phyloP scores from a whole-genome alignment of 1,140 invertebrate species.

The Capitella teleta region DNA sequence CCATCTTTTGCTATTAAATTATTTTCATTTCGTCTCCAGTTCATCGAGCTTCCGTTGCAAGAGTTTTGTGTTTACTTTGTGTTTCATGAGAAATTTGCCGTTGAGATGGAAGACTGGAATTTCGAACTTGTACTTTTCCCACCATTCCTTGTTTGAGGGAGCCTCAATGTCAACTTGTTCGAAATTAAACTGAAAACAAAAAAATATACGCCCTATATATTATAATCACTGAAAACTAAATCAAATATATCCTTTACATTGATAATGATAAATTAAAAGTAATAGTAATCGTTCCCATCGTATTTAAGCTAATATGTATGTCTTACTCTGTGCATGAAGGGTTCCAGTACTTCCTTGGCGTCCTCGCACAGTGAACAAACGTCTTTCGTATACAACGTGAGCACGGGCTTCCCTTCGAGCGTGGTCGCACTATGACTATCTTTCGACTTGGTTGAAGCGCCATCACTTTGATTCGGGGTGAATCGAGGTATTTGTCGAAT shows the following conservation, averaged over 20 bases:
- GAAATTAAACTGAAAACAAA: slow-evolving; percentile 26
- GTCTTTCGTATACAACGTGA: slow-evolving; percentile 72
- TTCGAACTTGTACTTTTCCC: slow-evolving; percentile 65
- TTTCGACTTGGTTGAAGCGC: too few species aligned
- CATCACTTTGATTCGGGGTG: too few species aligned
- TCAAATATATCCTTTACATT: too few species aligned
- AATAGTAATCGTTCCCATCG: too few species aligned
- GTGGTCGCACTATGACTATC: too few species aligned
- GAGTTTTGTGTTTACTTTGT: slow-evolving; percentile 51
- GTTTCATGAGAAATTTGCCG: slow-evolving; percentile 71
- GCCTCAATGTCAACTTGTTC: slow-evolving; percentile 64
- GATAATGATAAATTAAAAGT: too few species aligned
- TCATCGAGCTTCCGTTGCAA: slow-evolving; percentile 31
- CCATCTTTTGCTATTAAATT: slow-evolving; percentile 3
- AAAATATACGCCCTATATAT: background rate
- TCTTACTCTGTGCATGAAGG: slow-evolving; percentile 42
- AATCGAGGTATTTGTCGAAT: too few species aligned
- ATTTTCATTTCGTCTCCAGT: slow-evolving; percentile 12
- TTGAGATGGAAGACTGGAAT: slow-evolving; percentile 80
- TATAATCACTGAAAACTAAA: background rate
- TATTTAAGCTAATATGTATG: too few species aligned
- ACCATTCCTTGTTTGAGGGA: slow-evolving; percentile 59
- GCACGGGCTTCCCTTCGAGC: slow-evolving; percentile 44
- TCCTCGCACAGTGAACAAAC: slow-evolving; percentile 71
- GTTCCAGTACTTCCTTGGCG: slow-evolving; percentile 56